Base-by-base conservation (phyloP, 2,797 vertebrate species). In the Orestias chungarensis region DNA sequence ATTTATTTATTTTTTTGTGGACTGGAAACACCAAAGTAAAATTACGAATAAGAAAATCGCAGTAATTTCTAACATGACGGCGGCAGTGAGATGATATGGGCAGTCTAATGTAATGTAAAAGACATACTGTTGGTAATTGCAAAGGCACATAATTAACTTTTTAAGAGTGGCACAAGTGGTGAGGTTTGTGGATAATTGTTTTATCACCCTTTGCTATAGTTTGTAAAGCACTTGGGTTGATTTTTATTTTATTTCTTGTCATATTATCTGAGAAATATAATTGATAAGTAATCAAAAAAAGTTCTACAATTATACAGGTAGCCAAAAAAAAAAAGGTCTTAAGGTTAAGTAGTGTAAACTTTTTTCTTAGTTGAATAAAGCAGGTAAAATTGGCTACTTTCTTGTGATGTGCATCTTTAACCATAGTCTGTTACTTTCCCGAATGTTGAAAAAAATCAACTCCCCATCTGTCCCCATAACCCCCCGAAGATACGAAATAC, bases 401-500 rank as follows among this genome's bases (percentile, higher is more conserved):
- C 46, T 67, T n/a, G 15, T 35, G 12, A 35, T 17, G 12, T 42
- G 38, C 38, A 25, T 64, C 11, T 64, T 66, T 66, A 35, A 66
- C 35, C 46, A 23, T 23, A n/a, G 12, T 64, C 35, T 42, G 9
- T 42, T 25, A 40, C 23, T 64, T 64, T 42, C 6, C 31, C 50
- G 44, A 15, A 50, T 33, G 20, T 49, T 25, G 20, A 75, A 66
- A 73, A 73, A 65, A 73, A 70, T 84, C 74, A 76, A 46, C 59
- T 61, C 33, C 42, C 65, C 46, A 71, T 81, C 70, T 82, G 73
- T 80, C 66, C 73, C 78, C 61, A 11, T 70, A 66, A 62, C 74
- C 79, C 69, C 47, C 64, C 68, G 82, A 74, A 80, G 75, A 35
- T 79, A 12, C 12, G 66, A 20, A 81, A 70, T 67, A 80, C 27